Percentiles rank a stretch among this genome's conserved stretches.
Conservation (phyloP, 2,888 invertebrate genomes). For the Molorchus minor region DNA sequence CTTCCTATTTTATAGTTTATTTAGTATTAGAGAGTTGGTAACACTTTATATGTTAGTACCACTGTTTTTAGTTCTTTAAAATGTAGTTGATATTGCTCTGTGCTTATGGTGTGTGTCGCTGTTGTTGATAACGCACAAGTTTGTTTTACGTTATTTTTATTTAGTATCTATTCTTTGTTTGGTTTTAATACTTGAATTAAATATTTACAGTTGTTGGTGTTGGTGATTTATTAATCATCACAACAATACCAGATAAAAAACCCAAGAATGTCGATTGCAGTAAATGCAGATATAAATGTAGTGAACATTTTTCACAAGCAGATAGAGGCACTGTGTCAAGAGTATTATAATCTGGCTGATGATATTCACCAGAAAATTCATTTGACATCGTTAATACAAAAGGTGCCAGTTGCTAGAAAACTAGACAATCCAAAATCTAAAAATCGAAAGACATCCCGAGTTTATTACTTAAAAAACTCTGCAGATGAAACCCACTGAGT, state of each 20-base stretch:
- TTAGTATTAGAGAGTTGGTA: too few species aligned
- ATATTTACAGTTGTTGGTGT: too few species aligned
- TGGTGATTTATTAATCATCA: too few species aligned
- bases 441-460: constrained; percentile 22
- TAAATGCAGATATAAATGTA: constrained; percentile 23
- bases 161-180: too few species aligned
- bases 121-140: too few species aligned
- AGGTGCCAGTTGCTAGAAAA: constrained; percentile 21
- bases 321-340: constrained; percentile 15
- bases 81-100: too few species aligned
- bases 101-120: too few species aligned
- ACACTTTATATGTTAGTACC: too few species aligned
- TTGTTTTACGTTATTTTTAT: too few species aligned
- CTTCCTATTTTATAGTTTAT: too few species aligned
- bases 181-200: too few species aligned
- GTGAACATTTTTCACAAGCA: constrained; percentile 9
- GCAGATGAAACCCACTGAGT: constrained; percentile 17
- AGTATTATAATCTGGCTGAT: constrained; percentile 23
- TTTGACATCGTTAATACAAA: constrained; percentile 16
- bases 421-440: constrained; percentile 10
- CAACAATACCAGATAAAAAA: constrained; percentile 14
- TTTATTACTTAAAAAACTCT: constrained; percentile 18
- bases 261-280: constrained; percentile 23
- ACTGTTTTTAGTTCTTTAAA: too few species aligned
- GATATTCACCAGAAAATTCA: constrained; percentile 11